Evolutionary conservation across 2,797 vertebrate genomes (phyloP).

Genomic region (Euthynnus affinis): DNA sequence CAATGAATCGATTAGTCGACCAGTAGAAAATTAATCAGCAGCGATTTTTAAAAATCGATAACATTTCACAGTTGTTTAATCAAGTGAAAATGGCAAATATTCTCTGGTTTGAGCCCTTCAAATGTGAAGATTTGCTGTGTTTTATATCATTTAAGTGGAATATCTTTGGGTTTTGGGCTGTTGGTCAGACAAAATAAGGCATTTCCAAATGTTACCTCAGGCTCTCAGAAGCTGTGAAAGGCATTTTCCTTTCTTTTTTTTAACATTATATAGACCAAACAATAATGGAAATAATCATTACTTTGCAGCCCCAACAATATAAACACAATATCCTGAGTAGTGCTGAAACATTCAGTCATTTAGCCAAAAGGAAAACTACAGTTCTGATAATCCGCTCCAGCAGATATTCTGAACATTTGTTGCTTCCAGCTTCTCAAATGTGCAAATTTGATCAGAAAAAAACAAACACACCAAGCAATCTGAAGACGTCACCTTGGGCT

Average conservation of each 20-base stretch:
- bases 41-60: not conserved
- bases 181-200: no score
- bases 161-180: not conserved
- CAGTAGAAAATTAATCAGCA: not conserved
- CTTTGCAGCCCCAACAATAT: no score
- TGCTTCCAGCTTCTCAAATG: not conserved
- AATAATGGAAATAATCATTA: not conserved
- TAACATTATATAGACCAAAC: not conserved
- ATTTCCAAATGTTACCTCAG: no score
- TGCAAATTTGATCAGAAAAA: not conserved
- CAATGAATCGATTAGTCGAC: not conserved
- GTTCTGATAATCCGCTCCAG: not conserved
- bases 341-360: not conserved
- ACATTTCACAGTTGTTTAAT: not conserved
- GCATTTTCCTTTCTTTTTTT: no score
- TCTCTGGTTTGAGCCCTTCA: not conserved
- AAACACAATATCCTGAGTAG: not conserved
- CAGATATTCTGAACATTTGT: not conserved
- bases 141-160: not conserved
- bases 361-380: slow-evolving; percentile 13
- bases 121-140: not conserved
- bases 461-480: no score
- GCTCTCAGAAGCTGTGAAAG: no score
- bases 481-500: not conserved
- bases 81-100: not conserved